Evolutionary conservation across 1,140 invertebrate genomes (phyloP), one percentile per base, ranked within the genome.

Genomic region (Magallana angulata): DNA sequence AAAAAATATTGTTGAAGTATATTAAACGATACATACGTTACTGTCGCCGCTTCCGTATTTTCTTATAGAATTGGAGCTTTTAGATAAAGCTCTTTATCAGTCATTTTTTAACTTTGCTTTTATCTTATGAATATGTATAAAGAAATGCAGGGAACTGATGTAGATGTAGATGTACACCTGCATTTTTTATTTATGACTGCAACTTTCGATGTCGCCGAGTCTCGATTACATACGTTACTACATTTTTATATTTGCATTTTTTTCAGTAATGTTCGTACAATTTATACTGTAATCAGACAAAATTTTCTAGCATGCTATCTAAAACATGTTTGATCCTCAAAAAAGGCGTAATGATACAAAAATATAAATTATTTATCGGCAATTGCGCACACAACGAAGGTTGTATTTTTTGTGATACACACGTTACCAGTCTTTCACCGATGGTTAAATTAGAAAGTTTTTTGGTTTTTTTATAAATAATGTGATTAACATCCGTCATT

Each of bases 11-110:
- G 58, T 48, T 16, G 18, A 84, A 84, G 9, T 12, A 7, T 14
- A 14, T 3, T 12, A 84, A 84, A 84, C 82, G 57, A 59, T 84
- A 84, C 82, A 59, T 84, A 59, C 82, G 82, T 84, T 59, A 84
- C 82, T 84, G 57, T 18, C 57, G 82, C 82, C 57, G 24, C 3
- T 4, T n/a, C 11, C 2, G 7, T 3, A 57, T 60, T 18, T 60
- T 24, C 7, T 48, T 16, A 6, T 82, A 16, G 0, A 56, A 56
- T n/a, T 7, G 8, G 18, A 59, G 8, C 59, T 18, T n/a, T 58
- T n/a, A 7, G 11, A 58, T 83, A 9, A n/a, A 7, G 16, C 16
- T 56, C 36, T 3, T 48, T 82, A 12, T 16, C 16, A 56, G 3
- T 57, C 48, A 6, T n/a, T 82, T 18, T 12, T 57, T 9, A 18